phyloP scores from a whole-genome alignment of 1,140 invertebrate species.

The Aporrectodea caliginosa region DNA sequence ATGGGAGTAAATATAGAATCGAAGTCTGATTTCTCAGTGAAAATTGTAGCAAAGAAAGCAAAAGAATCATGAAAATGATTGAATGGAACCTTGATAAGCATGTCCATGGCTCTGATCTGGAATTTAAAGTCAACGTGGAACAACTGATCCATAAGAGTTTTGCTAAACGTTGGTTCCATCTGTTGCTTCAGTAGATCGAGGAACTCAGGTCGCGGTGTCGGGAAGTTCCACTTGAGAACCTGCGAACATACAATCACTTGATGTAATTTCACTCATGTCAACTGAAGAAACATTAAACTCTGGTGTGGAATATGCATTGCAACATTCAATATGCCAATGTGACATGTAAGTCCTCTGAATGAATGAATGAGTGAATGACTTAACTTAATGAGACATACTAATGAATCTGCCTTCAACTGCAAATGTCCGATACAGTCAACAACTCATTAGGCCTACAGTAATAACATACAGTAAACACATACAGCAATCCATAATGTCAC shows the following conservation, averaged over 20 bases:
- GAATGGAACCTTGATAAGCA: conserved; percentile 59
- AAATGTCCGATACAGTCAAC: no score
- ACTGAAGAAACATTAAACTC: not conserved
- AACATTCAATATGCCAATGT: not conserved
- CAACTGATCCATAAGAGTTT: conserved; percentile 79
- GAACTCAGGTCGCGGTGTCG: conserved; percentile 85
- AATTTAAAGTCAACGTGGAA: conserved; percentile 94
- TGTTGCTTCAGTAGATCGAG: conserved; percentile 85
- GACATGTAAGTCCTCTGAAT: no score
- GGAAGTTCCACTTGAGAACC: conserved; percentile 92
- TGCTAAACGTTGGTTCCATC: conserved; percentile 79
- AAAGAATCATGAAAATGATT: no score
- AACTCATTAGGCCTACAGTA: no score
- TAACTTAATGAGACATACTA: not conserved
- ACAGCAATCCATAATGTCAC: no score
- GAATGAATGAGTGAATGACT: conserved; percentile 8
- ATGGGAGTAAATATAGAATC: no score
- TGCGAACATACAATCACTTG: no score
- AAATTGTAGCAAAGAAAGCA: no score
- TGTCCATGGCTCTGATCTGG: conserved; percentile 92
- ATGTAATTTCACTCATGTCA: not conserved
- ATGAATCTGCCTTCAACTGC: no score
- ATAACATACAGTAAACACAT: no score
- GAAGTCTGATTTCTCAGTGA: no score
- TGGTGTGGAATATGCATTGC: not conserved